Conservation (phyloP, 2,113 vertebrate species). For the Nansenia antarctica region DNA sequence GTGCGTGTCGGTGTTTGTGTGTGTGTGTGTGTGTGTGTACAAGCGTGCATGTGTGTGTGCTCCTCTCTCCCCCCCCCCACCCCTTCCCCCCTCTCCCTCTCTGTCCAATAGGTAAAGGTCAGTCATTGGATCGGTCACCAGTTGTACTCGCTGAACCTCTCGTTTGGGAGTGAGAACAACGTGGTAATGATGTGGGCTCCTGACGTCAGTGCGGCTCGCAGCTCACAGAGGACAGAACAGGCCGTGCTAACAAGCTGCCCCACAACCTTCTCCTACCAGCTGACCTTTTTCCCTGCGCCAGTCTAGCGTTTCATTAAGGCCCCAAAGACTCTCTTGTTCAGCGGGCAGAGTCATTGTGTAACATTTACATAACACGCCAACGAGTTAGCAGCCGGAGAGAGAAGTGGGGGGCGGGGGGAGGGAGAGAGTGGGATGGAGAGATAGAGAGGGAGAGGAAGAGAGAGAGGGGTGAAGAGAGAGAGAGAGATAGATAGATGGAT, state of each 20-base stretch:
- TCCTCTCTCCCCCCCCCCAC: too few species aligned
- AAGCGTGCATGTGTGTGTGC: too few species aligned
- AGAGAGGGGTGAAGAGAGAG: too few species aligned
- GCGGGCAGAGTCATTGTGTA: background rate
- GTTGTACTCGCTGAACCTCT: background rate
- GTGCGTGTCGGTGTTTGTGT: background rate
- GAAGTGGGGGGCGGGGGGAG: too few species aligned
- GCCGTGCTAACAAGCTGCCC: background rate
- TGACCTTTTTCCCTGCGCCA: background rate
- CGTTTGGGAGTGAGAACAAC: background rate
- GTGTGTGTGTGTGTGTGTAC: background rate
- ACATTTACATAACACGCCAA: background rate
- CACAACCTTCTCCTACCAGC: background rate
- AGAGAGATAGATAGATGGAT: too few species aligned
- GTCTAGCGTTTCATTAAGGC: background rate
- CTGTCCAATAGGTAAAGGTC: background rate
- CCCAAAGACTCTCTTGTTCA: background rate
- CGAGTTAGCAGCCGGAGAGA: background rate
- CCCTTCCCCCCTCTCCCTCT: background rate
- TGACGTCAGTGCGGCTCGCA: too few species aligned
- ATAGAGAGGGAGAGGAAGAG: too few species aligned
- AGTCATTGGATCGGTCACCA: background rate
- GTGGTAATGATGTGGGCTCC: background rate
- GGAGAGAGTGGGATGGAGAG: too few species aligned
- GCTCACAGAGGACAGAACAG: background rate